Evolutionary conservation across 2,113 vertebrate species (phyloP).

Genomic region (Murina feae): DNA sequence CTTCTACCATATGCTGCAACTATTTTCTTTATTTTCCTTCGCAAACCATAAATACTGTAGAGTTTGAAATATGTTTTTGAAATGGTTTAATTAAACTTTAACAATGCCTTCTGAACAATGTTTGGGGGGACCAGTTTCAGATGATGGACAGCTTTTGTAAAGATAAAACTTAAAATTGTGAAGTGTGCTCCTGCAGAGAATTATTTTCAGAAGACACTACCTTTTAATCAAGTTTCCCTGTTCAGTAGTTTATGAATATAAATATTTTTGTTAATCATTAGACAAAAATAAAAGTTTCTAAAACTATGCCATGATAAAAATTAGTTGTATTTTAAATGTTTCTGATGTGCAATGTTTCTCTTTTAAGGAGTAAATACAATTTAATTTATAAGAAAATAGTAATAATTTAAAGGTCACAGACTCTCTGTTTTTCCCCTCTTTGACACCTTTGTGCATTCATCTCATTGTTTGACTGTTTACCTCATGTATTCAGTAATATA

Average conservation of each 20-base stretch:
- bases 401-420: conserved; percentile 78
- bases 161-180: conserved; percentile 60
- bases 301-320: conserved; percentile 45
- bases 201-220: conserved; percentile 25
- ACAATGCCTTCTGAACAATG: not conserved
- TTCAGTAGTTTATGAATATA: conserved; percentile 60
- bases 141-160: conserved; percentile 47
- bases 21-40: not conserved
- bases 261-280: conserved; percentile 46
- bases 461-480: conserved; percentile 77
- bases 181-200: conserved; percentile 40
- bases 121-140: not conserved
- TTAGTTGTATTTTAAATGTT: conserved; percentile 59
- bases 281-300: conserved; percentile 4
- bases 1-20: not conserved
- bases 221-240: conserved; percentile 47
- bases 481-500: conserved; percentile 70
- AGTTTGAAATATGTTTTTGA: conserved; percentile 29
- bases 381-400: conserved; percentile 68
- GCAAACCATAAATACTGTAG: conserved; percentile 33
- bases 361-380: conserved; percentile 59
- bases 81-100: conserved; percentile 40
- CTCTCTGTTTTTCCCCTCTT: conserved; percentile 51
- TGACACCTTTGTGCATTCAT: conserved; percentile 75
- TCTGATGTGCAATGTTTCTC: conserved; percentile 61